phyloP scores from a whole-genome alignment of 2,888 invertebrate genomes.

The Coleophora deauratella region DNA sequence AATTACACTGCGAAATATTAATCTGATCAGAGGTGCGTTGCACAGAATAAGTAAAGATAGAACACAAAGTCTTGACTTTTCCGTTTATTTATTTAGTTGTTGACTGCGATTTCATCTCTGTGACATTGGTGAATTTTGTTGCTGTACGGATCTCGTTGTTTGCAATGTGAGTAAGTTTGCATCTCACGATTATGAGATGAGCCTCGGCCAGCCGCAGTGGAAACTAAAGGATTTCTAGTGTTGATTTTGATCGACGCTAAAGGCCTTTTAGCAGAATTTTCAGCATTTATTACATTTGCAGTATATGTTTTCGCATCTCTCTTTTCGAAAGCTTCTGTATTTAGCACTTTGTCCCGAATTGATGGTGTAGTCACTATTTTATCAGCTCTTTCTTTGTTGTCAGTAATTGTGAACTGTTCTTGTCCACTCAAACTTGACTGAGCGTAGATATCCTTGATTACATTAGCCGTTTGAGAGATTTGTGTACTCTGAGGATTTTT shows the following conservation, averaged over 20 bases:
- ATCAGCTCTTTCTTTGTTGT: background rate
- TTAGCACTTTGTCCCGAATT: background rate
- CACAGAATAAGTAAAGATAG: too few species aligned
- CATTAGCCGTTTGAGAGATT: too few species aligned
- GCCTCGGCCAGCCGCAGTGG: slow-evolving; percentile 20
- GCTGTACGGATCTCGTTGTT: too few species aligned
- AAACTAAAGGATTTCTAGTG: slow-evolving; percentile 30
- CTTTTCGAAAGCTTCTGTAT: background rate
- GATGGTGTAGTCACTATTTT: background rate
- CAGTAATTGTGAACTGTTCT: background rate
- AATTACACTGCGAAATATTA: too few species aligned
- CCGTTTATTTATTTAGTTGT: too few species aligned
- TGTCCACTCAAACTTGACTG: background rate
- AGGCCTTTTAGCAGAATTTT: too few species aligned
- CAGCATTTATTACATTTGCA: too few species aligned
- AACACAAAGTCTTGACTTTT: too few species aligned
- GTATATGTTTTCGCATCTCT: slow-evolving; percentile 19
- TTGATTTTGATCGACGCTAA: slow-evolving; percentile 14
- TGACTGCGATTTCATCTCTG: background rate
- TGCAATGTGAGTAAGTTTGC: too few species aligned
- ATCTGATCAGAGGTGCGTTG: too few species aligned
- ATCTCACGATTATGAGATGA: background rate
- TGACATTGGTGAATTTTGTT: background rate
- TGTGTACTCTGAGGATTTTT: too few species aligned
- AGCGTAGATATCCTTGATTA: too few species aligned